Conservation (phyloP, 2,113 vertebrate genomes). For the Anoplopoma fimbria region DNA sequence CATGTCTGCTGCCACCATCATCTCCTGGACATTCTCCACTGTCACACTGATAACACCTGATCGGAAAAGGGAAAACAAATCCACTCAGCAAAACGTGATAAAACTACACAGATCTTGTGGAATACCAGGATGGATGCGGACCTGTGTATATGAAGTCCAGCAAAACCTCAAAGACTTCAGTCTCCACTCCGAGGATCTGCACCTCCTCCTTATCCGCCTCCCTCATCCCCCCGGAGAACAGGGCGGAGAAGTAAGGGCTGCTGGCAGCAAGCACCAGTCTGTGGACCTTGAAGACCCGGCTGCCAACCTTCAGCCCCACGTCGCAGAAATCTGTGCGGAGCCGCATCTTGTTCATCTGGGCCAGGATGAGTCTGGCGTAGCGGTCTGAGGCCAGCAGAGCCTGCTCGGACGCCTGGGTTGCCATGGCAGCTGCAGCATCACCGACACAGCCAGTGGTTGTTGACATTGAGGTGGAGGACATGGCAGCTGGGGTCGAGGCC, state of each 20-base stretch:
- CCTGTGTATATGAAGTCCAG: conserved; percentile 97
- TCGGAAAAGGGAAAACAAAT: neutral
- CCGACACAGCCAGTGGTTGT: conserved; percentile 34
- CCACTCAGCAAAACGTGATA: neutral
- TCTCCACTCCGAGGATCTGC: conserved; percentile 91
- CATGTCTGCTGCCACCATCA: conserved; percentile 98
- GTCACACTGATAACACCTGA: conserved; percentile 89
- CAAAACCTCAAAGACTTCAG: conserved; percentile 88
- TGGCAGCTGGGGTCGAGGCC: conserved; percentile 63
- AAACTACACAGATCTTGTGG: neutral
- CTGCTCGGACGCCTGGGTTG: conserved; percentile 67
- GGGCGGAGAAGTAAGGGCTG: conserved; percentile 94
- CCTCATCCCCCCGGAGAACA: conserved; percentile 94
- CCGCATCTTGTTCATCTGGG: conserved; percentile 94
- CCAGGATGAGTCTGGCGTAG: conserved; percentile 91
- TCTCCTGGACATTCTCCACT: conserved; percentile 93
- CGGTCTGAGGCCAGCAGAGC: conserved; percentile 84
- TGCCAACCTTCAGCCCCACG: conserved; percentile 90
- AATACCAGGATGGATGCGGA: conserved; percentile 40
- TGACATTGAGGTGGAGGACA: conserved; percentile 78
- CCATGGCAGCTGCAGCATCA: conserved; percentile 52
- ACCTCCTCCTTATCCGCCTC: conserved; percentile 92
- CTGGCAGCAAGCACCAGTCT: conserved; percentile 94
- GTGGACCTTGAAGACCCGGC: conserved; percentile 89
- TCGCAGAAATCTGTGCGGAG: conserved; percentile 91